phyloP scores from a whole-genome alignment of 2,888 invertebrate species.

The Tiliacea aurago region DNA sequence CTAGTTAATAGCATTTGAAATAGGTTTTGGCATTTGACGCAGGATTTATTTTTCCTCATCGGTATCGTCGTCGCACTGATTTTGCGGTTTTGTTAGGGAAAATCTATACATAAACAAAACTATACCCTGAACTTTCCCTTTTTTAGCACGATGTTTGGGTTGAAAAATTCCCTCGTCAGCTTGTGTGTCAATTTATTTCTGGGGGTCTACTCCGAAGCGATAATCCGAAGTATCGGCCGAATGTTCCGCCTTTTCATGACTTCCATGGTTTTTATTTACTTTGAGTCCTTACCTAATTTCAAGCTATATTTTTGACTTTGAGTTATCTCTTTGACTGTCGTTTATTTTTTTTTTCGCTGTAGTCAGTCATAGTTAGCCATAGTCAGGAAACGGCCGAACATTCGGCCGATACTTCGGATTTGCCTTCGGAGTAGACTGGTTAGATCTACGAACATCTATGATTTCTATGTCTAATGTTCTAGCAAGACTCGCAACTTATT shows the following conservation, averaged over 20 bases:
- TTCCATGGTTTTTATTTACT: too few species aligned
- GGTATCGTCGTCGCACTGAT: neutral
- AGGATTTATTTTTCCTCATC: neutral
- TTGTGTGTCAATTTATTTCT: neutral
- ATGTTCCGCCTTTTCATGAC: too few species aligned
- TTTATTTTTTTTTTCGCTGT: too few species aligned
- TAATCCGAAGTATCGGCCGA: too few species aligned
- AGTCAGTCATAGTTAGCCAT: too few species aligned
- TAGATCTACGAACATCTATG: neutral
- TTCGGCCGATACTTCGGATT: too few species aligned
- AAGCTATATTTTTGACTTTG: too few species aligned
- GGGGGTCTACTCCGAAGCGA: too few species aligned
- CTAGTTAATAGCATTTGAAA: conserved; percentile 7
- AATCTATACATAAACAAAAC: neutral
- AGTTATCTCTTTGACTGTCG: too few species aligned
- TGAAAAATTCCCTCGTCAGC: neutral
- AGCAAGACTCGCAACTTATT: neutral
- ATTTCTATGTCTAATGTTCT: neutral
- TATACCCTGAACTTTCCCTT: neutral
- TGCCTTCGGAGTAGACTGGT: too few species aligned
- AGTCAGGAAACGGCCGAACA: too few species aligned
- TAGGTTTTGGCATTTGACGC: conserved; percentile 7
- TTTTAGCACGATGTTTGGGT: neutral
- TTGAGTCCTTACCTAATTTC: too few species aligned
- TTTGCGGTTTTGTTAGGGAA: conserved; percentile 12